Percentiles rank a stretch among this genome's conserved stretches.
Evolutionary conservation across 2,888 invertebrate genomes (phyloP).

Genomic region (Leptinotarsa juncta): DNA sequence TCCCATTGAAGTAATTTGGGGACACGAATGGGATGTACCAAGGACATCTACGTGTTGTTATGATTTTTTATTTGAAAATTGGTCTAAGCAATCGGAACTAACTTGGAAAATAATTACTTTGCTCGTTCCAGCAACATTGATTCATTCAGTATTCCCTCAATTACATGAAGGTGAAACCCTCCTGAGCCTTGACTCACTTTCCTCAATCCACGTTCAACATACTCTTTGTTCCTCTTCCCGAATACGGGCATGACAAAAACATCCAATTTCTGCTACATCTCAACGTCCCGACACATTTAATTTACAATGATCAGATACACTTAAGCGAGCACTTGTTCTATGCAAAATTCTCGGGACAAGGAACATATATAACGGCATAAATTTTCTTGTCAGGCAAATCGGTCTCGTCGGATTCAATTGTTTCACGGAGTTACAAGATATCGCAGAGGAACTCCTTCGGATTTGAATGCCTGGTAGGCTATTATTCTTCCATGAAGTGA

Average conservation of each 20-base stretch:
- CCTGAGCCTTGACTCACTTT: too few species aligned
- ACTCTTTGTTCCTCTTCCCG: not conserved
- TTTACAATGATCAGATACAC: constrained; percentile 41
- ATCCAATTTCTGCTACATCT: constrained; percentile 9
- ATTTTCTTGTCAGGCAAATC: constrained; percentile 2
- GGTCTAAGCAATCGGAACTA: too few species aligned
- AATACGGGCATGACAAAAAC: constrained; percentile 2
- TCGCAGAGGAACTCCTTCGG: not conserved
- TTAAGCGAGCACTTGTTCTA: constrained; percentile 30
- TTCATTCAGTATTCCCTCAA: too few species aligned
- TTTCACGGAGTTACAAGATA: not conserved
- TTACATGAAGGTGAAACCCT: too few species aligned
- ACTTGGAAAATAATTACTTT: too few species aligned
- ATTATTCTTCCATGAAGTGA: not conserved
- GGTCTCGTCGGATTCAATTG: constrained; percentile 6
- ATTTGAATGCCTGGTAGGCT: not conserved
- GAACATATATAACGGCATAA: constrained; percentile 19
- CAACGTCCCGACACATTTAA: constrained; percentile 35
- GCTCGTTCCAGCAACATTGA: too few species aligned
- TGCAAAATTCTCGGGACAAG: constrained; percentile 11
- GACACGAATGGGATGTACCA: too few species aligned
- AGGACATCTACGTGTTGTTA: too few species aligned
- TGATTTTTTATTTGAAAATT: too few species aligned
- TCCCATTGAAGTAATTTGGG: too few species aligned
- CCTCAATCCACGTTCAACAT: not conserved